Evolutionary conservation across 92 coral and sea anemone genomes (phyloP).

Genomic region (Heteractis magnifica): DNA sequence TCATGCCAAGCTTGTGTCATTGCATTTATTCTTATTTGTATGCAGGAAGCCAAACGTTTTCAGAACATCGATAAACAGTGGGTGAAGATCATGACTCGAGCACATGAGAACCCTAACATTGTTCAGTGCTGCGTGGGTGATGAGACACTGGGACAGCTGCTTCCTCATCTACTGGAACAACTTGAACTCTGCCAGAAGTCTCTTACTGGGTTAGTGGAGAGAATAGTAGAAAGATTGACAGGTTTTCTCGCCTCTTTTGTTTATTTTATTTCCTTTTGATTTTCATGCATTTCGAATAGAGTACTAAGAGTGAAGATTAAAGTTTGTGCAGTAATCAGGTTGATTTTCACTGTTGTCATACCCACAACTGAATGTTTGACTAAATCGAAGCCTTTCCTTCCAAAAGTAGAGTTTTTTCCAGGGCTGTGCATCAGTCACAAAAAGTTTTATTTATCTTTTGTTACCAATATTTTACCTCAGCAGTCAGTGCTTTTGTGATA

Average conservation of each 20-base stretch:
- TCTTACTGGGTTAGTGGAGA: constrained; percentile 66
- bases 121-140: constrained; percentile 89
- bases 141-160: constrained; percentile 82
- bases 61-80: constrained; percentile 85
- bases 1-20: too few species aligned
- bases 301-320: too few species aligned
- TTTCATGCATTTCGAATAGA: too few species aligned
- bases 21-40: too few species aligned
- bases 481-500: not conserved
- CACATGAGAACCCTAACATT: constrained; percentile 78
- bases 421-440: too few species aligned
- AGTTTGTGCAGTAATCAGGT: too few species aligned
- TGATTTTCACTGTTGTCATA: too few species aligned
- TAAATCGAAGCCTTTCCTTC: too few species aligned
- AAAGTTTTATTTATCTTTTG: too few species aligned
- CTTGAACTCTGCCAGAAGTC: constrained; percentile 86
- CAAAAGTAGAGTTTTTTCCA: too few species aligned
- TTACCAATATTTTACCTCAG: not conserved
- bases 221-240: not conserved
- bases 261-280: not conserved
- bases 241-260: not conserved
- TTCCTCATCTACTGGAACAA: constrained; percentile 83
- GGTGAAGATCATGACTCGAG: constrained; percentile 91
- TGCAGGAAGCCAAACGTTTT: constrained; percentile 87
- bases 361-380: too few species aligned